phyloP scores from a whole-genome alignment of 2,113 vertebrate genomes.

The Siniperca knerii region DNA sequence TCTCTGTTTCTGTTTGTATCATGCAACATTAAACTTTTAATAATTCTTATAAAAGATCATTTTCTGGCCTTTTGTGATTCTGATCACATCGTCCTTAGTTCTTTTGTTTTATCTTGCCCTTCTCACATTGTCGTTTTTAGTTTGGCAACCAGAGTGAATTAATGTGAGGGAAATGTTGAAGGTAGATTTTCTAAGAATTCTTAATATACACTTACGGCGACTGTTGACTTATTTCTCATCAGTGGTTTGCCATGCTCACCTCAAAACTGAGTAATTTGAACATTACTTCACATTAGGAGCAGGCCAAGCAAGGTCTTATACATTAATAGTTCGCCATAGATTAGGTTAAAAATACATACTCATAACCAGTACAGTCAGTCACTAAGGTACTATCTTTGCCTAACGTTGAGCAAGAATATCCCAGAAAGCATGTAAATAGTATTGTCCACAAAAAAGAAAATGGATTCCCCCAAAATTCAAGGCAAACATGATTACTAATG shows the following conservation, averaged over 20 bases:
- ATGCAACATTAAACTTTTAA: slow-evolving; percentile 29
- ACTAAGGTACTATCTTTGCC: background rate
- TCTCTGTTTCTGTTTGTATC: background rate
- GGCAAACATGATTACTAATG: background rate
- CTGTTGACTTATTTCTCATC: background rate
- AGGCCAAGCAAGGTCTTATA: background rate
- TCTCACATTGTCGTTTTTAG: background rate
- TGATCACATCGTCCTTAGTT: background rate
- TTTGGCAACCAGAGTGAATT: background rate
- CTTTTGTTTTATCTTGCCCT: slow-evolving; percentile 4
- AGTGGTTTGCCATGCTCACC: background rate
- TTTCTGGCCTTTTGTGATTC: background rate
- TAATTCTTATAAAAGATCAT: slow-evolving; percentile 16
- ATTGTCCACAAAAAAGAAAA: background rate
- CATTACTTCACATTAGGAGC: background rate
- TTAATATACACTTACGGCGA: background rate
- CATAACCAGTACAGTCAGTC: background rate
- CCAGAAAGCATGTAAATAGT: background rate
- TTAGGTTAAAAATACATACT: background rate
- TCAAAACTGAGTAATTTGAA: background rate
- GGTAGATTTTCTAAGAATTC: background rate
- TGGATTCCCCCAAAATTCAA: background rate
- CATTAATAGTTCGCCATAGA: no score
- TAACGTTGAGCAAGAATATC: background rate
- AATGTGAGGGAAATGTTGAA: background rate